phyloP scores from a whole-genome alignment of 2,888 invertebrate genomes.

The Thera britannica region DNA sequence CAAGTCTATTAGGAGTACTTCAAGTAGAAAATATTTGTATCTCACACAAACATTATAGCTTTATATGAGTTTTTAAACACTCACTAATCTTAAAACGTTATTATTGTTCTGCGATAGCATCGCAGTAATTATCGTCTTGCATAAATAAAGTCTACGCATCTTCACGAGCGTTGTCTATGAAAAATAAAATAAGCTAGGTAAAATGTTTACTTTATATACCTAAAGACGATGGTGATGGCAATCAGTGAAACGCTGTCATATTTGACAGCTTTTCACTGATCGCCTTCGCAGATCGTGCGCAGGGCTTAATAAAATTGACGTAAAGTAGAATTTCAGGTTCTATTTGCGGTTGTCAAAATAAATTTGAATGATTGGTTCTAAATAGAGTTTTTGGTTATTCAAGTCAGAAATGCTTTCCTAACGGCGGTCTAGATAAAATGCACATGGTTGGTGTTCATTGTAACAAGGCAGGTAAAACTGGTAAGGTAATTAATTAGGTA shows the following conservation, averaged over 20 bases:
- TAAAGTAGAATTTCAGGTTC: too few relatives aligned
- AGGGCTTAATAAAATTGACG: too few relatives aligned
- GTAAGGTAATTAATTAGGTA: not conserved
- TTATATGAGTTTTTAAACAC: conserved; percentile 30
- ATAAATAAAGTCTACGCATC: conserved; percentile 17
- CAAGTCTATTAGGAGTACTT: not conserved
- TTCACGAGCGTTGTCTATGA: conserved; percentile 3
- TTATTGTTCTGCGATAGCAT: conserved; percentile 28
- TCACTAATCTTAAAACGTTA: conserved; percentile 29
- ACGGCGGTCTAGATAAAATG: not conserved
- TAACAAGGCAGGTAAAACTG: not conserved
- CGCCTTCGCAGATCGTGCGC: too few relatives aligned
- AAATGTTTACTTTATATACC: too few relatives aligned
- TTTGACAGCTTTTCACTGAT: too few relatives aligned
- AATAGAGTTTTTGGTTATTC: too few relatives aligned
- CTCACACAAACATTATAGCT: conserved; percentile 22
- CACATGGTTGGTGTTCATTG: not conserved
- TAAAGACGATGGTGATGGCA: too few relatives aligned
- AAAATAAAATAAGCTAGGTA: not conserved
- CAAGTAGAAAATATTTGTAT: conserved; percentile 34
- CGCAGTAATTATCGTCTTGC: conserved; percentile 25
- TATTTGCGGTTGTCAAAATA: too few relatives aligned
- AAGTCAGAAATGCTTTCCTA: not conserved
- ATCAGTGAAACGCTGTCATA: too few relatives aligned
- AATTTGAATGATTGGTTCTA: too few relatives aligned